These are phyloP conservation scores for Drosophila kepulauana DNA, from an alignment of 1,140 invertebrate species.

Conservation along the genomic window DNA sequence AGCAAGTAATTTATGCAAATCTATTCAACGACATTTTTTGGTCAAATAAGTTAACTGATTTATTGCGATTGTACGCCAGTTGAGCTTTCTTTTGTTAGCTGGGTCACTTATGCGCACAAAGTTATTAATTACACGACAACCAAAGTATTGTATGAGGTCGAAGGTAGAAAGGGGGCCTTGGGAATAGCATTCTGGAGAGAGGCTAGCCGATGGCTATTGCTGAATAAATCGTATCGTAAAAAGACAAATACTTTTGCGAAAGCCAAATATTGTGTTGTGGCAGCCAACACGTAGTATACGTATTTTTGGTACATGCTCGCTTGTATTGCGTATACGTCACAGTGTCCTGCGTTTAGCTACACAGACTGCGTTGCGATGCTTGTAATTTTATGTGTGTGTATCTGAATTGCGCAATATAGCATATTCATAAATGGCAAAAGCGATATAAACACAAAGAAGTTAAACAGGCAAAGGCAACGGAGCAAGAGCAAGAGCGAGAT, in stretches of 20 bases:
- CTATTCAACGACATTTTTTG: too few relatives aligned
- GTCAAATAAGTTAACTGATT: neutral
- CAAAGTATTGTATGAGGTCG: slow-evolving; percentile 57
- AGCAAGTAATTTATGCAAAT: too few relatives aligned
- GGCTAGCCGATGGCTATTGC: slow-evolving; percentile 50
- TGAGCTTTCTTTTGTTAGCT: slow-evolving; percentile 43
- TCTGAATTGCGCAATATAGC: slow-evolving; percentile 72
- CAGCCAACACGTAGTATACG: slow-evolving; percentile 19
- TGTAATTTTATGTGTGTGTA: slow-evolving; percentile 54
- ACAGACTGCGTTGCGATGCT: neutral
- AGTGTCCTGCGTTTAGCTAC: neutral
- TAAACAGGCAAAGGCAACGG: neutral
- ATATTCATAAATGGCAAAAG: slow-evolving; percentile 63
- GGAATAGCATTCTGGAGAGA: neutral
- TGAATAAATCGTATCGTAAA: slow-evolving; percentile 69
- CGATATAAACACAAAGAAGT: slow-evolving; percentile 39
- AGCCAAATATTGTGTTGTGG: slow-evolving; percentile 39
- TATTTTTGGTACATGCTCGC: slow-evolving; percentile 16
- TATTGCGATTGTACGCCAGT: slow-evolving; percentile 54
- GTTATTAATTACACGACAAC: slow-evolving; percentile 69
- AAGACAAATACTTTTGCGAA: slow-evolving; percentile 69
- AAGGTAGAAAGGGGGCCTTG: slow-evolving; percentile 32
- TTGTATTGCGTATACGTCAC: slow-evolving; percentile 47
- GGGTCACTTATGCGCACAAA: slow-evolving; percentile 35
- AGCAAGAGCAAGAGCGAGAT: neutral